These are phyloP conservation scores for Chrosomus eos DNA, from an alignment of 2,797 vertebrate species.

Conservation along the genomic window DNA sequence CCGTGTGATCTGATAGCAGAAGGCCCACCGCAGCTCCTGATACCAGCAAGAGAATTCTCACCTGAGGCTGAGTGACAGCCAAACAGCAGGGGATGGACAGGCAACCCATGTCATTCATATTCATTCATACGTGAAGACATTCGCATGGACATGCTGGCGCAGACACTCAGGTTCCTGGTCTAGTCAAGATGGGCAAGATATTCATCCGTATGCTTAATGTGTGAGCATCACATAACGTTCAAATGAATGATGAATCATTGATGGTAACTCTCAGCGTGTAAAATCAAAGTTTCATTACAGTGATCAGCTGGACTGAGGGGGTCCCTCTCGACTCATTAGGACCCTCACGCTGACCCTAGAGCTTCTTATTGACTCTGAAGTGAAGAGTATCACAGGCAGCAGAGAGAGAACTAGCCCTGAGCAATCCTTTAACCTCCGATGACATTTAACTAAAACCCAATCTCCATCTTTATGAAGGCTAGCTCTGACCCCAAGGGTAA, in stretches of 20 bases:
- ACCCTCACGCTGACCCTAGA: conserved; percentile 56
- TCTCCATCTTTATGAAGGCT: conserved; percentile 78
- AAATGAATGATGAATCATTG: conserved; percentile 42
- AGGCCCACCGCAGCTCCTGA: conserved; percentile 46
- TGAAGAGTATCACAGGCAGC: conserved; percentile 63
- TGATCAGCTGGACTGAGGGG: conserved; percentile 29
- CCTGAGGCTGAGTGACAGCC: conserved; percentile 74
- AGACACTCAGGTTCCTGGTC: conserved; percentile 42
- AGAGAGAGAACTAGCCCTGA: conserved; percentile 67
- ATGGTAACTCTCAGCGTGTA: conserved; percentile 22
- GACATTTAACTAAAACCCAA: conserved; percentile 88
- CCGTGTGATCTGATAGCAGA: conserved; percentile 74
- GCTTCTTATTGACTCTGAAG: conserved; percentile 62
- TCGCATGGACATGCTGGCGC: conserved; percentile 53
- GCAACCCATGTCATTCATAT: conserved; percentile 59
- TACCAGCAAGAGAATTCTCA: conserved; percentile 66
- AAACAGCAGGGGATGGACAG: conserved; percentile 65
- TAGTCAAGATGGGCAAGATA: conserved; percentile 18
- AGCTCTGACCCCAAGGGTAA: conserved; percentile 69
- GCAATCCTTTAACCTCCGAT: conserved; percentile 82
- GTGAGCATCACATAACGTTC: background rate
- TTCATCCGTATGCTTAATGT: background rate
- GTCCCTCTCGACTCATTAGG: conserved; percentile 52
- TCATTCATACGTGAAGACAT: conserved; percentile 58
- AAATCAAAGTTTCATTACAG: conserved; percentile 51